These are phyloP conservation scores for Suillia variegata DNA, from an alignment of 2,888 invertebrate species.

Conservation along the genomic window DNA sequence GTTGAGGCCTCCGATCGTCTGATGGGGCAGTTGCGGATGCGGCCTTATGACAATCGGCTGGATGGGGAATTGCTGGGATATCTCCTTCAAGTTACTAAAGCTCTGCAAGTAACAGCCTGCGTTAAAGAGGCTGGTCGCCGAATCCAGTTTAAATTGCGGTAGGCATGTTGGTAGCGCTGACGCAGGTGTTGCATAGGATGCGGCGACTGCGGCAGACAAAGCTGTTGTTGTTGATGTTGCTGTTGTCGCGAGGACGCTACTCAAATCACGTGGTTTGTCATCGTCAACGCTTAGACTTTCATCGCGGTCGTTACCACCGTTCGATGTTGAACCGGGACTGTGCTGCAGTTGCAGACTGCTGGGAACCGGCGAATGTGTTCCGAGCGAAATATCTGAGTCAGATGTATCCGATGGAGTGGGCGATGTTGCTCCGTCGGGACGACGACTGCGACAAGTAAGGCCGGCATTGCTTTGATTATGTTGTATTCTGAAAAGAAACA, in stretches of 20 bases:
- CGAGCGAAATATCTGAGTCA: conserved; percentile 61
- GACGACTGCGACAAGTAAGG: conserved; percentile 49
- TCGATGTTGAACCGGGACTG: conserved; percentile 61
- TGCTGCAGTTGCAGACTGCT: conserved; percentile 60
- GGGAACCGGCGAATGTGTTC: conserved; percentile 62
- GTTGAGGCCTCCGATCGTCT: conserved; percentile 49
- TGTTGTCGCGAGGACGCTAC: conserved; percentile 47
- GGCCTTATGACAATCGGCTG: conserved; percentile 61
- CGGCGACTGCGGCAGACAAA: conserved; percentile 31
- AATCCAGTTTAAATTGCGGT: conserved; percentile 56
- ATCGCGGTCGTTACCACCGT: conserved; percentile 60
- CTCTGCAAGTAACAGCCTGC: conserved; percentile 61
- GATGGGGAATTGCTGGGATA: conserved; percentile 60
- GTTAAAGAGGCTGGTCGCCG: conserved; percentile 56
- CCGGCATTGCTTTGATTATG: conserved; percentile 60
- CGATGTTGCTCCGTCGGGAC: conserved; percentile 56
- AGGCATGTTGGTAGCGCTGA: conserved; percentile 44
- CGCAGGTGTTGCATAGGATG: conserved; percentile 32
- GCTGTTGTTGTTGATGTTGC: conserved; percentile 32
- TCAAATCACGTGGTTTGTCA: conserved; percentile 58
- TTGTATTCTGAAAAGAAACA: conserved; percentile 48
- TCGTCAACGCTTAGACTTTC: conserved; percentile 59
- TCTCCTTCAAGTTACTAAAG: conserved; percentile 59
- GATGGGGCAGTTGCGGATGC: conserved; percentile 60
- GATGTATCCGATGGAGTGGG: conserved; percentile 60